Conservation (phyloP, 2,113 vertebrate genomes). For the Tetrao urogallus region DNA sequence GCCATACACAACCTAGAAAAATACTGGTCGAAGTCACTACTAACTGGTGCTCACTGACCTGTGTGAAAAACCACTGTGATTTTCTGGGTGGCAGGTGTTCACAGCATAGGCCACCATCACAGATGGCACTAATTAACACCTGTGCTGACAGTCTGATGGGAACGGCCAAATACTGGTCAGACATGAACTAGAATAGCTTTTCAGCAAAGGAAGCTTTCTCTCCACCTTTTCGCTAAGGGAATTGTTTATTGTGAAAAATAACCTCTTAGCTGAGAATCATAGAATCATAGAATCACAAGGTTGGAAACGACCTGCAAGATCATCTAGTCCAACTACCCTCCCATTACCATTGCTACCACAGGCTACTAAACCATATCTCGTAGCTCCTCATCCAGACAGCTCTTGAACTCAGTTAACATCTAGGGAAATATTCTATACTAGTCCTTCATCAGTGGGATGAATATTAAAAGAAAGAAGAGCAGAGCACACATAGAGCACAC, state of each 20-base stretch:
- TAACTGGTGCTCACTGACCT: background rate
- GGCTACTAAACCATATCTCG: too few relatives aligned
- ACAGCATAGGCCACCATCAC: background rate
- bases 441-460: background rate
- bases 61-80: fast-evolving
- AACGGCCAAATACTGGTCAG: background rate
- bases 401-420: background rate
- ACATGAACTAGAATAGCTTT: background rate
- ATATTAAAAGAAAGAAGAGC: background rate
- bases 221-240: background rate
- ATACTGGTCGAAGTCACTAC: background rate
- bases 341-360: too few relatives aligned
- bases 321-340: too few relatives aligned
- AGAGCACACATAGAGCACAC: background rate
- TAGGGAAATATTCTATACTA: background rate
- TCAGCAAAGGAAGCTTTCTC: background rate
- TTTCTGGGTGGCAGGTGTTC: conserved; percentile 32
- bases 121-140: conserved; percentile 39
- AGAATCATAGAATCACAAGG: too few relatives aligned
- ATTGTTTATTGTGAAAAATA: background rate
- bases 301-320: too few relatives aligned
- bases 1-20: background rate
- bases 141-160: background rate
- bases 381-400: too few relatives aligned
- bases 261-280: background rate